Evolutionary conservation across 2,888 invertebrate genomes (phyloP).

Genomic region (Bhutanitis thaidina): DNA sequence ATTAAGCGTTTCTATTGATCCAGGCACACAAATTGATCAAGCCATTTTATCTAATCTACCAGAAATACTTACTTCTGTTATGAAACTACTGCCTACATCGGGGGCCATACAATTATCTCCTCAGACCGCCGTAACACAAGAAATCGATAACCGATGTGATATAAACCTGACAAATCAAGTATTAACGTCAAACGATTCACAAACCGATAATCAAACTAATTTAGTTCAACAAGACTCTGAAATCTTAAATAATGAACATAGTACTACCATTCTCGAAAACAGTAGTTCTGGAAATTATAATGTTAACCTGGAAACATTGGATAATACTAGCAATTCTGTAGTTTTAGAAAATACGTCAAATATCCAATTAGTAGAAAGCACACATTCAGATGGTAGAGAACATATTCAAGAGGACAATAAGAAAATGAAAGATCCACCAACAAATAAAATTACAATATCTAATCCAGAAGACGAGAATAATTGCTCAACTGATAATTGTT

Average conservation of each 20-base stretch:
- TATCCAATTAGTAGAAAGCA: neutral
- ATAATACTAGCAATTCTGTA: too few relatives aligned
- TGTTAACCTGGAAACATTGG: neutral
- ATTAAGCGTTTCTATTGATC: conserved; percentile 35
- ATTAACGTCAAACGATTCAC: neutral
- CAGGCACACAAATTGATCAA: conserved; percentile 27
- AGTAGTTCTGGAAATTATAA: neutral
- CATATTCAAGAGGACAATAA: neutral
- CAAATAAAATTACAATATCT: neutral
- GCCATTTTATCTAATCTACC: conserved; percentile 34
- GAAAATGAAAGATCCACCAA: conserved; percentile 10
- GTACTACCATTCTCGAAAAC: neutral
- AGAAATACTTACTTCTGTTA: conserved; percentile 35
- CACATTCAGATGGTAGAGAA: neutral
- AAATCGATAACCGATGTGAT: neutral
- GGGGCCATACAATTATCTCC: neutral
- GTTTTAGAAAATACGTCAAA: neutral
- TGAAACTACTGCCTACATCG: conserved; percentile 31
- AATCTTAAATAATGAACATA: neutral
- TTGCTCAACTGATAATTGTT: neutral
- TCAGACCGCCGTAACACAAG: neutral
- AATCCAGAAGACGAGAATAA: neutral
- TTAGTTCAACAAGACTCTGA: neutral
- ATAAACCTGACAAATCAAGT: neutral
- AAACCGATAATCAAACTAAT: neutral